Conservation (phyloP, 2,888 invertebrate genomes). For the Drosophila ustulata region DNA sequence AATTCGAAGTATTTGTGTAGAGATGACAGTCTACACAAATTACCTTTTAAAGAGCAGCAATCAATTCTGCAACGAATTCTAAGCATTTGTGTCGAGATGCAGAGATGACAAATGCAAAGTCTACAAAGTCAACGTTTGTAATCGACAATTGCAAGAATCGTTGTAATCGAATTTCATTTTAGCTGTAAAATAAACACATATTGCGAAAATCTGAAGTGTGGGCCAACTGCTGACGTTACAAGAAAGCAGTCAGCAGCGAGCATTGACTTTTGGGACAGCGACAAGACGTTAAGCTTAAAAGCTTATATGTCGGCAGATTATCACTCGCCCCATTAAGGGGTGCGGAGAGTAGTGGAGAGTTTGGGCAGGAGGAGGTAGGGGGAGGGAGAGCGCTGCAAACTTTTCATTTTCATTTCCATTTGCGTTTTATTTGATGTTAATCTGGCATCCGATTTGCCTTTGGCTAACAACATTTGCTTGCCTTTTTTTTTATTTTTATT, state of each 20-base stretch:
- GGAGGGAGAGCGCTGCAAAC: conserved; percentile 6
- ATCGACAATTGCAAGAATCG: conserved; percentile 28
- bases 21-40: too few species aligned
- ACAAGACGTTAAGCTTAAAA: conserved; percentile 24
- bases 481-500: neutral
- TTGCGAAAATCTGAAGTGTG: conserved; percentile 31
- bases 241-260: conserved; percentile 43
- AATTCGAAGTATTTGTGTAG: too few species aligned
- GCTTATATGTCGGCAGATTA: conserved; percentile 47
- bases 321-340: conserved; percentile 34
- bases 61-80: conserved; percentile 58
- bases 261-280: conserved; percentile 43
- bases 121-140: neutral
- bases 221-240: conserved; percentile 49
- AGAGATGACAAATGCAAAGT: too few species aligned
- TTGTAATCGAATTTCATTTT: conserved; percentile 61
- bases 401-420: conserved; percentile 36
- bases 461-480: conserved; percentile 57
- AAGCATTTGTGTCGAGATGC: conserved; percentile 20
- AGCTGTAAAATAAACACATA: conserved; percentile 50
- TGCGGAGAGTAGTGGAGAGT: neutral
- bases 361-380: neutral
- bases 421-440: conserved; percentile 67
- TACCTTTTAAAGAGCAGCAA: conserved; percentile 47
- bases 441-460: conserved; percentile 73